Conservation (phyloP, 1,140 invertebrate species). For the Calycopis cecrops region DNA sequence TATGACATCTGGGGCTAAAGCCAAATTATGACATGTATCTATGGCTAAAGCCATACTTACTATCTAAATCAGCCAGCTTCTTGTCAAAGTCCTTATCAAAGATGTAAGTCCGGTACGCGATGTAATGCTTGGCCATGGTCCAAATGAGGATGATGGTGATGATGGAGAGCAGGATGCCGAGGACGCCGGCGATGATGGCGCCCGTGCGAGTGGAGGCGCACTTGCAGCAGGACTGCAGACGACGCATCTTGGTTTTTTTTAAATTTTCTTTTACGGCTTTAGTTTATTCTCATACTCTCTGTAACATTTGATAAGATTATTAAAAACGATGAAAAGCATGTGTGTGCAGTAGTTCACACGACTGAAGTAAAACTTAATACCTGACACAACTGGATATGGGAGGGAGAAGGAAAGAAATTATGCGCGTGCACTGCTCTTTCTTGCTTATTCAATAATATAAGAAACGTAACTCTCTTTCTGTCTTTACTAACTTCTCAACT, state of each 20-base stretch:
- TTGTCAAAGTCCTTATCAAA: conserved; percentile 75
- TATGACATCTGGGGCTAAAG: too few species aligned
- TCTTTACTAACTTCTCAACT: too few species aligned
- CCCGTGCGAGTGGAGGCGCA: conserved; percentile 82
- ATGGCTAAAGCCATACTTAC: too few species aligned
- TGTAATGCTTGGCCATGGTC: conserved; percentile 46
- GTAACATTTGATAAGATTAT: conserved; percentile 25
- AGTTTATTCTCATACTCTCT: conserved; percentile 39
- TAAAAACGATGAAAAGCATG: conserved; percentile 1
- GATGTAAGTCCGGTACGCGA: conserved; percentile 82
- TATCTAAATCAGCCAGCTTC: conserved; percentile 74
- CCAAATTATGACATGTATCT: too few species aligned
- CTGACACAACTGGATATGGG: too few species aligned
- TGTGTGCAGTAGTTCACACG: too few species aligned
- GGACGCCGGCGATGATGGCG: conserved; percentile 80
- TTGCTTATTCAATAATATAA: too few species aligned
- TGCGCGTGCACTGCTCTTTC: too few species aligned
- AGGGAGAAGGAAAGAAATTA: too few species aligned
- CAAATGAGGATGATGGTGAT: conserved; percentile 68
- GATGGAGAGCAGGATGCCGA: conserved; percentile 79
- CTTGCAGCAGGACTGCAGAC: conserved; percentile 77
- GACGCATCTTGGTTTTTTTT: conserved; percentile 45
- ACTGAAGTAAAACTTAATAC: too few species aligned
- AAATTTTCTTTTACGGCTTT: neutral
- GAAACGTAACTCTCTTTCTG: too few species aligned